Evolutionary conservation across 2,113 vertebrate species (phyloP), one percentile per base, ranked within the genome.

Genomic region (Baryphthengus martii): DNA sequence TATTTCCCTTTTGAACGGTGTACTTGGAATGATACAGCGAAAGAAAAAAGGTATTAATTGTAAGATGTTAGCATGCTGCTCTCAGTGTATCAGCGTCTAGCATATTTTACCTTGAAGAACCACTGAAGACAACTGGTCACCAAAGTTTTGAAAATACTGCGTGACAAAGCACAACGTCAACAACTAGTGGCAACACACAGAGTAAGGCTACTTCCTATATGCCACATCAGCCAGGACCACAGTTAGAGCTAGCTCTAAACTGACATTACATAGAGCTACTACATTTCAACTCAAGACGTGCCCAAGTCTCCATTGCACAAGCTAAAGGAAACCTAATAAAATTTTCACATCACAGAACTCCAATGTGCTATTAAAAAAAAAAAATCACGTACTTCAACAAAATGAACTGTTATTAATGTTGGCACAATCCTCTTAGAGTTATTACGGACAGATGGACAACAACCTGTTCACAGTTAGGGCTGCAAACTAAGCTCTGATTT

Each of bases 401-500:
- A 95, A 94, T 55, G 40, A 96, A 84, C 52, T 75, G 53, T 40
- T 86, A 92, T 58, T 88, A 13, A 88, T 84, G 47, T n/a, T 94
- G 82, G 92, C 59, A 84, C 79, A 90, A 88, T 49, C 79, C 52
- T 83, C 89, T 81, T 59, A 47, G 17, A 85, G 65, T 49, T 80
- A 93, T 81, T 83, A 91, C 1, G 9, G 65, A 86, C 26, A 72
- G 66, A 73, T 19, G 87, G 75, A 79, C 45, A 83, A 56, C 13
- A 85, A 40, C 8, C 44, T 87, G 70, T 56, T 92, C 56, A 29
- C 16, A 80, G 50, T 29, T 61, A 55, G 33, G 23, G 61, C 56
- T 74, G 25, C 75, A 95, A 94, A 79, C 52, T 52, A 65, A 81
- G 49, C 56, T 90, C 79, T 83, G 81, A 87, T 84, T 95, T 94